A percentile compares a stretch with the other conserved stretches of the same genome.
These are phyloP conservation scores for Heliconius sara DNA, from an alignment of 2,888 invertebrate species.

Conservation along the genomic window DNA sequence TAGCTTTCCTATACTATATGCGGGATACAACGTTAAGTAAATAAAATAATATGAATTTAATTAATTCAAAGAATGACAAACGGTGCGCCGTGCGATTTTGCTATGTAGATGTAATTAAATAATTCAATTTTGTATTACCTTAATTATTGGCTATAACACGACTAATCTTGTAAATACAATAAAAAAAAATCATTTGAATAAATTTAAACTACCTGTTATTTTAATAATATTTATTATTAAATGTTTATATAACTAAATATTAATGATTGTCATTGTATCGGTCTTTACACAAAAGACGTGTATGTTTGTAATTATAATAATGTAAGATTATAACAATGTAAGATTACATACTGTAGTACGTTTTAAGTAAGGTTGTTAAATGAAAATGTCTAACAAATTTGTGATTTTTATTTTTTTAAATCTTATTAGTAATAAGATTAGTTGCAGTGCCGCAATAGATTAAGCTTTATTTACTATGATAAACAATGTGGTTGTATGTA, in stretches of 20 bases:
- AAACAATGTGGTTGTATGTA: neutral
- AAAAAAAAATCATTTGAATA: neutral
- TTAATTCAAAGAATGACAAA: neutral
- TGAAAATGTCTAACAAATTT: neutral
- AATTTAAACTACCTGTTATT: neutral
- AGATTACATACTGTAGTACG: conserved; percentile 39
- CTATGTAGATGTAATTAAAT: neutral
- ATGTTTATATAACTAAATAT: conserved; percentile 5
- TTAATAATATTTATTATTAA: conserved; percentile 13
- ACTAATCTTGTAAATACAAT: neutral
- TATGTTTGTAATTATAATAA: conserved; percentile 26
- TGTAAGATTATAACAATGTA: conserved; percentile 33
- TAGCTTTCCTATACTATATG: too few species aligned
- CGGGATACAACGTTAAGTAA: too few species aligned
- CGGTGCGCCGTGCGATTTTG: neutral
- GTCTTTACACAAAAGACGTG: conserved; percentile 23
- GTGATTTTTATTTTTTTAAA: conserved; percentile 18
- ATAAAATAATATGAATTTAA: too few species aligned
- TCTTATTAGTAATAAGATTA: conserved; percentile 16
- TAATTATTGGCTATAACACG: neutral
- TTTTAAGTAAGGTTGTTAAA: conserved; percentile 12
- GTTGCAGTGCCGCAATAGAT: conserved; percentile 18
- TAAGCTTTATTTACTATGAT: conserved; percentile 11
- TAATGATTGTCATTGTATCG: neutral
- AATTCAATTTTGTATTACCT: neutral